Evolutionary conservation across 2,797 vertebrate species (phyloP).

Genomic region (Clarias pachynema): DNA sequence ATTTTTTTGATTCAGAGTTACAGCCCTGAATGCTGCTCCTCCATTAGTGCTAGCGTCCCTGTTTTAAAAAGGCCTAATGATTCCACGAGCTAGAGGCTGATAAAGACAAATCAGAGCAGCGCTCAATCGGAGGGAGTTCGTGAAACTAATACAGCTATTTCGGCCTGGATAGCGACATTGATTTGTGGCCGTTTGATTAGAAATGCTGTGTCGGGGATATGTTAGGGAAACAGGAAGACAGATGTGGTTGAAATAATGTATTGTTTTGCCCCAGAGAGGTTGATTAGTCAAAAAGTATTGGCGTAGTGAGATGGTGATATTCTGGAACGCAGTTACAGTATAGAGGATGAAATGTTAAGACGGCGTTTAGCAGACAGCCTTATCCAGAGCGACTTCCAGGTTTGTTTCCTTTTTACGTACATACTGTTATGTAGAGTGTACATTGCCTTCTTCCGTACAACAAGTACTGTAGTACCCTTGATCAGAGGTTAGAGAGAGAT

Average conservation of each 20-base stretch:
- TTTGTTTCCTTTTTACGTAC: not conserved
- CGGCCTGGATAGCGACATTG: not conserved
- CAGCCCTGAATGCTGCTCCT: slow-evolving; percentile 8
- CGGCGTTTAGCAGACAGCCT: not conserved
- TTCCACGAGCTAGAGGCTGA: slow-evolving; percentile 6
- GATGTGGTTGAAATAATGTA: slow-evolving; percentile 22
- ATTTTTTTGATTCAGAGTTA: not conserved
- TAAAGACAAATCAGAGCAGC: slow-evolving; percentile 31
- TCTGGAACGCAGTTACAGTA: not conserved
- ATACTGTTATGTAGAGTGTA: not conserved
- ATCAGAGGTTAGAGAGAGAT: too few species aligned
- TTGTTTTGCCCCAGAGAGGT: slow-evolving; percentile 1
- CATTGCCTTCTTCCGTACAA: too few species aligned
- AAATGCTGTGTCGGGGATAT: not conserved
- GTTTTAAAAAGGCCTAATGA: slow-evolving; percentile 27
- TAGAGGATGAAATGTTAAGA: not conserved
- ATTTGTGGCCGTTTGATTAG: slow-evolving; percentile 10
- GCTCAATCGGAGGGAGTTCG: slow-evolving; percentile 16
- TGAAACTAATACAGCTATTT: slow-evolving; percentile 22
- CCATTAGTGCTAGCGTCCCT: slow-evolving; percentile 30
- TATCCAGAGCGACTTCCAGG: not conserved
- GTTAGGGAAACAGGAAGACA: not conserved
- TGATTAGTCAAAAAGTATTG: slow-evolving; percentile 5
- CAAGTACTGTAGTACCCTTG: too few species aligned
- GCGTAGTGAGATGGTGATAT: not conserved